These are phyloP conservation scores for Platycnemis pennipes DNA, from an alignment of 2,888 invertebrate species.

Conservation along the genomic window DNA sequence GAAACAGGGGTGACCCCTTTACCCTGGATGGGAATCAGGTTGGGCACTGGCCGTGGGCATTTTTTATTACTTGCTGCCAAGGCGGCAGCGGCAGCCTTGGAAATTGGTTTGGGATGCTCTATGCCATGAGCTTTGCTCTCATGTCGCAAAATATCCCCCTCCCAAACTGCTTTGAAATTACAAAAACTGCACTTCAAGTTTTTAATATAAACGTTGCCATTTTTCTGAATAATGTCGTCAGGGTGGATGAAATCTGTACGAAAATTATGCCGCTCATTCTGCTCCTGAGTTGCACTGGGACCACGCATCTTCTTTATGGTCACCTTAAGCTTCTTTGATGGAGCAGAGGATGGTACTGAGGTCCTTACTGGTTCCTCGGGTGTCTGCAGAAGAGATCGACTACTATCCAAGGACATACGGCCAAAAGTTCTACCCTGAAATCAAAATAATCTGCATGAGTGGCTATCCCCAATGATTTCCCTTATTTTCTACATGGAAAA, in stretches of 20 bases:
- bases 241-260: constrained; percentile 75
- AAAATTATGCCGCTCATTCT: constrained; percentile 73
- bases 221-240: constrained; percentile 77
- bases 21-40: constrained; percentile 85
- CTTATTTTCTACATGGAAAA: no score
- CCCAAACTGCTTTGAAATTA: constrained; percentile 82
- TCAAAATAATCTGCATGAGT: background rate
- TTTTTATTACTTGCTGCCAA: constrained; percentile 76
- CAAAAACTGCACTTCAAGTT: constrained; percentile 80
- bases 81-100: constrained; percentile 69
- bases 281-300: constrained; percentile 71
- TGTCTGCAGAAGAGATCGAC: background rate
- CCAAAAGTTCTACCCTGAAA: constrained; percentile 47
- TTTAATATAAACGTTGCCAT: constrained; percentile 77
- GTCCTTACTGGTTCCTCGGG: constrained; percentile 5
- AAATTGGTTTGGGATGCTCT: constrained; percentile 75
- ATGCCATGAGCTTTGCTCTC: constrained; percentile 79
- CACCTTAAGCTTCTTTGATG: constrained; percentile 73
- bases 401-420: constrained; percentile 57
- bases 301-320: constrained; percentile 73
- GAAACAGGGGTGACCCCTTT: constrained; percentile 68
- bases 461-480: no score
- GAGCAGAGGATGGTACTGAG: background rate
- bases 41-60: constrained; percentile 85
- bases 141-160: constrained; percentile 82